phyloP scores from a whole-genome alignment of 2,113 vertebrate species.

The Seriola quinqueradiata region DNA sequence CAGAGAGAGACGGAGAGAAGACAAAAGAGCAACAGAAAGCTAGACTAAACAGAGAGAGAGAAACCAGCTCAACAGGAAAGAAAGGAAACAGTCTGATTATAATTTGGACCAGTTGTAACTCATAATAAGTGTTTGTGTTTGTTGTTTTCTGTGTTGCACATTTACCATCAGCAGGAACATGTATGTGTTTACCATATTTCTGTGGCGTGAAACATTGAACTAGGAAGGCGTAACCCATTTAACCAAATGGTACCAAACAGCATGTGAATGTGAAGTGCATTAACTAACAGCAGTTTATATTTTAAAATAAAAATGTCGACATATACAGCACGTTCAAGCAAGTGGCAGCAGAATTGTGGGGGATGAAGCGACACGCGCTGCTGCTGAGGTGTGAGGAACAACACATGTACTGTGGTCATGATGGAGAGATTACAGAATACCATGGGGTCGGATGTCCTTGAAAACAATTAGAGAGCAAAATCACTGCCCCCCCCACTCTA shows the following conservation, averaged over 20 bases:
- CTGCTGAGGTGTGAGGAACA: conserved; percentile 10
- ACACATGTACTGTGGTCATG: conserved; percentile 5
- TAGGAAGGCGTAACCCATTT: background rate
- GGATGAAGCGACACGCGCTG: background rate
- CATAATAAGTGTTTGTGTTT: background rate
- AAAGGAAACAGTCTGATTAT: background rate
- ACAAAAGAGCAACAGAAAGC: conserved; percentile 42
- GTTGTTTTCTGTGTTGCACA: conserved; percentile 4
- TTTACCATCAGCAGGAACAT: background rate
- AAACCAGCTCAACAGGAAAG: background rate
- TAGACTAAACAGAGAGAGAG: conserved; percentile 4
- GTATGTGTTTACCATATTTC: background rate
- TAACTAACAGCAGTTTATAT: background rate
- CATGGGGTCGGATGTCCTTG: conserved; percentile 61
- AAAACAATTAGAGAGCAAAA: conserved; percentile 51
- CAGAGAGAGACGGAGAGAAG: conserved; percentile 24
- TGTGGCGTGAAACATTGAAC: conserved; percentile 15
- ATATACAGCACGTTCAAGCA: background rate
- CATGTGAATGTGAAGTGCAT: background rate
- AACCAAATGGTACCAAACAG: background rate
- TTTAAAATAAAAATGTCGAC: background rate
- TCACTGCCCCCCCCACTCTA: conserved; percentile 42
- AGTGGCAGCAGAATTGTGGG: conserved; percentile 11
- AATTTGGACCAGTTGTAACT: background rate
- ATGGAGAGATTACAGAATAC: conserved; percentile 41